A percentile compares a stretch with the other conserved stretches of the same genome.
Evolutionary conservation across 1,140 invertebrate species (phyloP).

Genomic region (Pseudoatta argentina): DNA sequence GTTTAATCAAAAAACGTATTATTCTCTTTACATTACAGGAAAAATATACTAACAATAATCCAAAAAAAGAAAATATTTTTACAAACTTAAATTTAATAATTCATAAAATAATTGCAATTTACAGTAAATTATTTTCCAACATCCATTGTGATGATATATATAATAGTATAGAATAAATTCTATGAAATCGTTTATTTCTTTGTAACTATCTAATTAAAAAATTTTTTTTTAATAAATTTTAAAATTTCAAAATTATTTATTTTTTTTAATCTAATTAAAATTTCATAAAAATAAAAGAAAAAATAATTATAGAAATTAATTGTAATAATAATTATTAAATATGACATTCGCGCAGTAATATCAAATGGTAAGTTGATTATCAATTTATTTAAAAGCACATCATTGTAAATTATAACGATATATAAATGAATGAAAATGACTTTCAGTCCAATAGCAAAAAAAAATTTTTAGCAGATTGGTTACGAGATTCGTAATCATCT

Average conservation of each 20-base stretch:
- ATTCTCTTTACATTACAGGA: not conserved
- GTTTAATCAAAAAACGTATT: conserved; percentile 13
- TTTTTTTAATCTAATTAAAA: not conserved
- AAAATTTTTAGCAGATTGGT: not conserved
- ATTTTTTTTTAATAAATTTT: not conserved
- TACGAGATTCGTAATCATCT: not conserved
- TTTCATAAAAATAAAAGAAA: not conserved
- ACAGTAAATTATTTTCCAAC: not conserved
- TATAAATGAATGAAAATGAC: not conserved
- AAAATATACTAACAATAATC: not conserved
- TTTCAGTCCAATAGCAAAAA: not conserved
- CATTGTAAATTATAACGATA: not conserved
- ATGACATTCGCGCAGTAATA: not conserved
- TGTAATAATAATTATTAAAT: not conserved
- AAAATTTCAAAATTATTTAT: not conserved
- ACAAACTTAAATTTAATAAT: not conserved
- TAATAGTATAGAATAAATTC: not conserved
- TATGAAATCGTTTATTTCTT: not conserved
- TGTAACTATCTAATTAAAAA: not conserved
- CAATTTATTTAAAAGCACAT: not conserved
- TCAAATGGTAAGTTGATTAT: not conserved
- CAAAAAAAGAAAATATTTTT: conserved; percentile 29
- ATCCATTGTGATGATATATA: not conserved
- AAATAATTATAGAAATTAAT: conserved; percentile 1
- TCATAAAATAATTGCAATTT: not conserved